phyloP scores from a whole-genome alignment of 2,888 invertebrate genomes.

The Habrosyne pyritoides region DNA sequence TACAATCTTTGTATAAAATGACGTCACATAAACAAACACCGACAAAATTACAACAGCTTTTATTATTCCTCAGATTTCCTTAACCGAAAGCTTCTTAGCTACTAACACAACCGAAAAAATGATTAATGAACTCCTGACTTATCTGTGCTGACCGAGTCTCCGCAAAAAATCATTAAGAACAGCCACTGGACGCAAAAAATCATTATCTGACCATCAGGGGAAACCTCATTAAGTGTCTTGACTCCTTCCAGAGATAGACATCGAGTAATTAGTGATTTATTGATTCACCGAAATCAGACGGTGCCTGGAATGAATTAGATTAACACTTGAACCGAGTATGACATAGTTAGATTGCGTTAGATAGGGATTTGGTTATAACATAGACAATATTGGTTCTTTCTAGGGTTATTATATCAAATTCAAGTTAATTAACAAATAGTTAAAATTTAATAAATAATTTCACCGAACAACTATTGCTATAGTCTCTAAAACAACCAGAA shows the following conservation, averaged over 20 bases:
- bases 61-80: neutral
- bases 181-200: constrained; percentile 37
- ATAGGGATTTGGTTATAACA: too few relatives aligned
- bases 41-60: neutral
- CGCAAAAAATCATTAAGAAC: constrained; percentile 35
- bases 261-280: constrained; percentile 3
- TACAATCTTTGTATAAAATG: neutral
- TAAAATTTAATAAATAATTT: too few relatives aligned
- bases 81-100: neutral
- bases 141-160: constrained; percentile 30
- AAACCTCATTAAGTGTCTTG: constrained; percentile 42
- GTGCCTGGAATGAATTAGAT: neutral
- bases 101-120: constrained; percentile 19
- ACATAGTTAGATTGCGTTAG: too few relatives aligned
- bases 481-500: too few relatives aligned
- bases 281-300: neutral
- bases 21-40: neutral
- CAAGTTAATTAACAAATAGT: too few relatives aligned
- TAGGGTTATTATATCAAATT: too few relatives aligned
- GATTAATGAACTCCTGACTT: constrained; percentile 38
- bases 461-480: too few relatives aligned
- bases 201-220: constrained; percentile 35
- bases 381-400: too few relatives aligned
- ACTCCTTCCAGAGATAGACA: constrained; percentile 3
- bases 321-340: neutral